phyloP scores from a whole-genome alignment of 1,140 invertebrate species.

The Aphaenogaster floridana region DNA sequence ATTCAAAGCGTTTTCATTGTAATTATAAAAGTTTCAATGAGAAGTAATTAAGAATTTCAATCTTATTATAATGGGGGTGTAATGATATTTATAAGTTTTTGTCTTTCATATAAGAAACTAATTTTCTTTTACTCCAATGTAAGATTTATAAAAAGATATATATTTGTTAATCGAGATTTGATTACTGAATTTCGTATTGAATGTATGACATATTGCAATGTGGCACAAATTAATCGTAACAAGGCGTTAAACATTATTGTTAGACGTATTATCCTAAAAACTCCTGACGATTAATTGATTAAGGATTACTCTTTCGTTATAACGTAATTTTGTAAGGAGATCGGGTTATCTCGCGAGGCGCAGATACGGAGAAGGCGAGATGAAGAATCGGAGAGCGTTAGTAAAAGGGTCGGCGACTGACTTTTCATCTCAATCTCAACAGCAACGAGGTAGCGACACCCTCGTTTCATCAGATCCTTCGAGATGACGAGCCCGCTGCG shows the following conservation, averaged over 20 bases:
- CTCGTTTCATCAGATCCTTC: constrained; percentile 56
- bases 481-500: constrained; percentile 41
- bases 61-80: not conserved
- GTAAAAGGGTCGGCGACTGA: constrained; percentile 51
- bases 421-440: constrained; percentile 55
- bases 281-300: constrained; percentile 27
- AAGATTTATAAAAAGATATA: not conserved
- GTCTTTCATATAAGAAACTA: not conserved
- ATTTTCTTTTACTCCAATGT: not conserved
- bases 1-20: not conserved
- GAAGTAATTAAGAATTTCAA: constrained; percentile 27
- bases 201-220: too few species aligned
- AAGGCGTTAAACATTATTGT: not conserved
- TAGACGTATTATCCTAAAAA: not conserved
- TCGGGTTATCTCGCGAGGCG: not conserved
- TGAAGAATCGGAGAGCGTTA: constrained; percentile 41
- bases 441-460: constrained; percentile 41
- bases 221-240: not conserved
- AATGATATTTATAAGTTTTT: constrained; percentile 5
- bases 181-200: not conserved
- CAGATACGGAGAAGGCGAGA: not conserved
- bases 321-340: constrained; percentile 24
- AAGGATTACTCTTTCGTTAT: not conserved
- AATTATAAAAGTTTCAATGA: constrained; percentile 10
- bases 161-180: not conserved